Base-by-base conservation (phyloP, 2,113 vertebrate genomes). In the Arizona elegans region DNA sequence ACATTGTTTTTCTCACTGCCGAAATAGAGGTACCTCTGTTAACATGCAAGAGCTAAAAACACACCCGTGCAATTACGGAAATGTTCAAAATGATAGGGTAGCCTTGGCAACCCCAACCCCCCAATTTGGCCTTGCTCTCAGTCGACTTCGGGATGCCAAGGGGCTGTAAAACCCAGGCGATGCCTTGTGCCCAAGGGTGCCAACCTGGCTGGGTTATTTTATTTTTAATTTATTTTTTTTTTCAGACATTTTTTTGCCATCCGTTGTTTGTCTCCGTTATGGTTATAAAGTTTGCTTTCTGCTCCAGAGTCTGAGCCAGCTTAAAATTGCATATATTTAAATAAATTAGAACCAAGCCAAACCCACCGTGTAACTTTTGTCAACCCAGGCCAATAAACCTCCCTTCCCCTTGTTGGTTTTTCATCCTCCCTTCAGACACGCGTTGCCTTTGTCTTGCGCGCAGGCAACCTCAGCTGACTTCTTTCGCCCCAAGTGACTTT, bases 151-250 rank as follows among this genome's bases (percentile, higher is more conserved):
- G 95, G 93, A 95, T 89, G 95, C 29, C 59, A 94, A 5, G 91
- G 21, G 96, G 75, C 2, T 96, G 94, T 97, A 95, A 97, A 96
- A 96, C 91, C 93, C 90, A 95, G 88, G 90, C 91, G 23, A 81
- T 0, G 38, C 91, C 93, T 93, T 94, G 94, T 94, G 89, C 92
- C 95, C 33, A 59, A 33, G 87, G 88, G 54, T 92, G 88, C 92
- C 92, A 92, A 33, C 92, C 24, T 10, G 24, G 62, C 62, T 89
- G 24, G 87, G 65, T 13, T 5, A n/a, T 70, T 70, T n/a, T 29
- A 7, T 56, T 11, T 62, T 26, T 26, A 26, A 1, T 26, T n/a
- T 65, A 12, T 65, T 12, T 47, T 29, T 65, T 65, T 70, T 81
- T 24, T 55, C 70, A 59, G 88, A 50, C 59, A 29, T 33, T 62